Evolutionary conservation across 2,888 invertebrate species (phyloP).

Genomic region (Phyto melanocephala): DNA sequence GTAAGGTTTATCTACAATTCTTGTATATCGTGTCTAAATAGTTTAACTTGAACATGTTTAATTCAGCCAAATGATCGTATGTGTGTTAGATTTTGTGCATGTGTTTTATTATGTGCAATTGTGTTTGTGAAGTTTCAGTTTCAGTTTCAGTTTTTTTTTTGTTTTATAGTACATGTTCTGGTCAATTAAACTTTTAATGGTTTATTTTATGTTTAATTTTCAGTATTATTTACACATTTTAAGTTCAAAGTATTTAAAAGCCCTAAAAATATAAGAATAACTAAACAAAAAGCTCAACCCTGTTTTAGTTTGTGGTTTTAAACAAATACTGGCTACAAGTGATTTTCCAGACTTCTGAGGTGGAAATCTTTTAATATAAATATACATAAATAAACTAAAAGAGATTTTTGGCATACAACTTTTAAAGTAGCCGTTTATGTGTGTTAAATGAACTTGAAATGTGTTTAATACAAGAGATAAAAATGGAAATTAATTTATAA

Average conservation of each 20-base stretch:
- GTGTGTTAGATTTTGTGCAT: not conserved
- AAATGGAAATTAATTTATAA: not conserved
- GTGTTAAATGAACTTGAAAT: constrained; percentile 1
- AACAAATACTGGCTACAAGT: not conserved
- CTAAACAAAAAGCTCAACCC: not conserved
- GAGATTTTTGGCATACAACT: not conserved
- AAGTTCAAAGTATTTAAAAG: constrained; percentile 55
- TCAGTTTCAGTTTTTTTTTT: not conserved
- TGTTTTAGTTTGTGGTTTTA: constrained; percentile 20
- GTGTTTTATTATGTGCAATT: too few relatives aligned
- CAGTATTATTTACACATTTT: constrained; percentile 59
- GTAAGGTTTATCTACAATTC: not conserved
- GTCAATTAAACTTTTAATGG: constrained; percentile 64
- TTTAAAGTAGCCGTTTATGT: not conserved
- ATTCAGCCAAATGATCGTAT: constrained; percentile 28
- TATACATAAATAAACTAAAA: constrained; percentile 7
- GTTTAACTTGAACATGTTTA: constrained; percentile 37
- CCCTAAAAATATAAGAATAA: constrained; percentile 19
- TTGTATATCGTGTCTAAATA: constrained; percentile 45
- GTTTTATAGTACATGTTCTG: constrained; percentile 37
- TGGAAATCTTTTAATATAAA: not conserved
- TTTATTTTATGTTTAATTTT: constrained; percentile 47
- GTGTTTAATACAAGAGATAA: constrained; percentile 5
- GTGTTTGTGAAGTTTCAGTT: not conserved
- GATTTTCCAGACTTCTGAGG: not conserved